A percentile compares a stretch with the other conserved stretches of the same genome.
phyloP scores from a whole-genome alignment of 1,140 invertebrate species.

The Holcopasites calliopsidis region DNA sequence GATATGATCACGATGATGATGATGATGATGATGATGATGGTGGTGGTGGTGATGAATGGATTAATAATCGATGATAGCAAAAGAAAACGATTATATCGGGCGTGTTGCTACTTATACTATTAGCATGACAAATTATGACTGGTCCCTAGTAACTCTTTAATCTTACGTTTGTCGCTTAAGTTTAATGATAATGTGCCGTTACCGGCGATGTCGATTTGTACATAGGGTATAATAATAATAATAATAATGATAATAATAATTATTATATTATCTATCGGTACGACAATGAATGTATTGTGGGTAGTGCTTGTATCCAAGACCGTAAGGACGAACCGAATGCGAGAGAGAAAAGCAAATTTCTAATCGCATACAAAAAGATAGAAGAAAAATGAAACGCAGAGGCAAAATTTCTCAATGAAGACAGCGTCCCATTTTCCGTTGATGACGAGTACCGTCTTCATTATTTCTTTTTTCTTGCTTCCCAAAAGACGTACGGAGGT shows the following conservation, averaged over 20 bases:
- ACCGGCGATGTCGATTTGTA: conserved; percentile 67
- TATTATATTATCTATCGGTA: conserved; percentile 42
- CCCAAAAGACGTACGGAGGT: not conserved
- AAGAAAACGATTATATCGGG: conserved; percentile 59
- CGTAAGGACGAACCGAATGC: conserved; percentile 52
- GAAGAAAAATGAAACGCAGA: not conserved
- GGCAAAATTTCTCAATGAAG: conserved; percentile 2
- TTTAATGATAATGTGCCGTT: conserved; percentile 61
- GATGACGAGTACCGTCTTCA: not conserved
- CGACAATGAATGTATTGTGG: conserved; percentile 50
- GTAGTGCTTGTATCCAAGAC: conserved; percentile 49
- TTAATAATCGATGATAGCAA: conserved; percentile 26
- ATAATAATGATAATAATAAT: conserved; percentile 48
- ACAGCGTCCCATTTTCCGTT: conserved; percentile 4
- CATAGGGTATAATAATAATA: conserved; percentile 65
- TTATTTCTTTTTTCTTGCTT: conserved; percentile 9
- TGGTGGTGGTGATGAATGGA: conserved; percentile 22
- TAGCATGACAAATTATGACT: conserved; percentile 73
- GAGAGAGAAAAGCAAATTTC: conserved; percentile 1
- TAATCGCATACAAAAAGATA: conserved; percentile 17
- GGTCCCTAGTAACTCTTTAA: conserved; percentile 69
- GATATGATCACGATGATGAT: conserved; percentile 30
- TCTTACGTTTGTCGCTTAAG: conserved; percentile 68
- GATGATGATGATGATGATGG: conserved; percentile 42
- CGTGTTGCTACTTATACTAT: conserved; percentile 70